Conservation (phyloP, 2,888 invertebrate species). For the Clistopyga incitator region DNA sequence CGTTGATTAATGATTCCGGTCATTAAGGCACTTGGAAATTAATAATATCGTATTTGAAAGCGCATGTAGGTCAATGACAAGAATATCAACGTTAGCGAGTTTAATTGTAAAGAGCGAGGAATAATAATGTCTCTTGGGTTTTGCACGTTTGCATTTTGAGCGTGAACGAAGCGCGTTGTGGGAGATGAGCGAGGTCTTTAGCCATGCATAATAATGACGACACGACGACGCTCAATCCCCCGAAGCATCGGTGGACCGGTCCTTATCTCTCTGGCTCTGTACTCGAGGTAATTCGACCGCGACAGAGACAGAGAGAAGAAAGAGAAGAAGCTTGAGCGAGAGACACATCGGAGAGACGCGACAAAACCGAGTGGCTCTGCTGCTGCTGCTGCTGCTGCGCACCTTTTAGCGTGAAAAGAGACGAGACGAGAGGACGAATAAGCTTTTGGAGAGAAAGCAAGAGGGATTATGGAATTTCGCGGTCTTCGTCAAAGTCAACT, state of each 20-base stretch:
- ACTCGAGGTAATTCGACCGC: slow-evolving; percentile 57
- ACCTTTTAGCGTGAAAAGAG: slow-evolving; percentile 1
- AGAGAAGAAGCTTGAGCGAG: slow-evolving; percentile 27
- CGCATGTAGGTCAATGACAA: neutral
- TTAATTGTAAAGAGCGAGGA: neutral
- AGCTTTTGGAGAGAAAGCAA: slow-evolving; percentile 4
- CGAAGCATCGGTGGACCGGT: slow-evolving; percentile 22
- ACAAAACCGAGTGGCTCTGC: slow-evolving; percentile 17
- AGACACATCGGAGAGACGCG: slow-evolving; percentile 21
- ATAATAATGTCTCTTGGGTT: slow-evolving; percentile 15
- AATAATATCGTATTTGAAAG: neutral
- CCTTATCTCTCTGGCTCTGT: slow-evolving; percentile 51
- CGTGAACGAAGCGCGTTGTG: neutral
- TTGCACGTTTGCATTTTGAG: slow-evolving; percentile 38
- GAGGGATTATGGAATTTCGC: slow-evolving; percentile 48
- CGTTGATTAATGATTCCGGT: neutral
- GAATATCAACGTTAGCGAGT: neutral
- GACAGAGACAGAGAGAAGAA: slow-evolving; percentile 20
- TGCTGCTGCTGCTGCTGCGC: too few relatives aligned
- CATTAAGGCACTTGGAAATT: neutral
- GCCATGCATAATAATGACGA: slow-evolving; percentile 39
- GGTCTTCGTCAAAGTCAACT: slow-evolving; percentile 43
- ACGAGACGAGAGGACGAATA: neutral
- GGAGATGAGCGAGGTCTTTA: slow-evolving; percentile 36
- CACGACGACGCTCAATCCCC: slow-evolving; percentile 35